A percentile compares a stretch with the other conserved stretches of the same genome.
Conservation (phyloP, 2,888 invertebrate genomes). For the Heteromyza rotundicornis region DNA sequence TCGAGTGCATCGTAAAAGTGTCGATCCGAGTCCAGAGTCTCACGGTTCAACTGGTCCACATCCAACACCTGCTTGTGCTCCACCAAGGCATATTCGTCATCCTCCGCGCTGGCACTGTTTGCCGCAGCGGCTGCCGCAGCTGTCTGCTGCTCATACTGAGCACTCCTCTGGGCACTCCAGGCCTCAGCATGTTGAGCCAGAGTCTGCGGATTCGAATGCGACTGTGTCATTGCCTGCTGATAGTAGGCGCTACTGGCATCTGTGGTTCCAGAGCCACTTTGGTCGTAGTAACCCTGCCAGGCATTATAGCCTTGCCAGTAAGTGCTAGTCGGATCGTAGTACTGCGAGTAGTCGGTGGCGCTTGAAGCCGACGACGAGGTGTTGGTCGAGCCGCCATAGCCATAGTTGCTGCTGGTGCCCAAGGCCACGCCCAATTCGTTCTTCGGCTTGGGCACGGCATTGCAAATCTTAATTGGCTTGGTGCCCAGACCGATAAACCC, state of each 20-base stretch:
- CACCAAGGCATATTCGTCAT: slow-evolving; percentile 78
- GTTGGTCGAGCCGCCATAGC: slow-evolving; percentile 48
- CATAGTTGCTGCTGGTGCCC: slow-evolving; percentile 54
- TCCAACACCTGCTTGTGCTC: slow-evolving; percentile 79
- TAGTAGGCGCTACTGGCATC: slow-evolving; percentile 55
- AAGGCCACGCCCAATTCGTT: slow-evolving; percentile 59
- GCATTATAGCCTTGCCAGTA: slow-evolving; percentile 89
- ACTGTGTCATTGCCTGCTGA: slow-evolving; percentile 61
- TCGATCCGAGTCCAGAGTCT: slow-evolving; percentile 76
- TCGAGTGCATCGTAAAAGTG: slow-evolving; percentile 83
- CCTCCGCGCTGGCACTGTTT: slow-evolving; percentile 54
- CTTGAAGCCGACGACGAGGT: slow-evolving; percentile 42
- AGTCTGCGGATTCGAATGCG: slow-evolving; percentile 57
- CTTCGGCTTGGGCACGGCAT: slow-evolving; percentile 88
- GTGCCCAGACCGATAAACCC: slow-evolving; percentile 87
- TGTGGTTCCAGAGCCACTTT: slow-evolving; percentile 34
- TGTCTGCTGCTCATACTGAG: slow-evolving; percentile 58
- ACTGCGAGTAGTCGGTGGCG: slow-evolving; percentile 71
- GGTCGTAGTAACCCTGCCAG: slow-evolving; percentile 80
- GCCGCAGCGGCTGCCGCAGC: slow-evolving; percentile 43
- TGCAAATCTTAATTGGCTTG: slow-evolving; percentile 89
- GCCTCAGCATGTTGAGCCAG: slow-evolving; percentile 63
- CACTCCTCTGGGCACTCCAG: slow-evolving; percentile 64
- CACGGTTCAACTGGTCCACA: slow-evolving; percentile 77
- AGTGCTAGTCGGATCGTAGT: slow-evolving; percentile 78